A percentile compares a stretch with the other conserved stretches of the same genome.
Evolutionary conservation across 2,797 vertebrate genomes (phyloP).

Genomic region (Sitta carolinensis): DNA sequence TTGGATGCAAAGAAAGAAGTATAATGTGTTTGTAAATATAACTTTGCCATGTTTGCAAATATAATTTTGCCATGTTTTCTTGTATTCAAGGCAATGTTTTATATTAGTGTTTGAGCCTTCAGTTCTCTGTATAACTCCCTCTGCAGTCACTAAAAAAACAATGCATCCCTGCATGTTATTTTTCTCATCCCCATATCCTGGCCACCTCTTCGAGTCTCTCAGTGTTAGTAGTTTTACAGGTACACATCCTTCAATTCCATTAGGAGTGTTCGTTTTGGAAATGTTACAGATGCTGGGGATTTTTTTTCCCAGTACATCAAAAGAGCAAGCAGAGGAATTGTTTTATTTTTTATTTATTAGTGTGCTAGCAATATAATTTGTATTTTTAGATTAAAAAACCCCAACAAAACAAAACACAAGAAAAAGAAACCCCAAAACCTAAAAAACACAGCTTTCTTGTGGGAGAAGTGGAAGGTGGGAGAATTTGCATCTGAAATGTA

Average conservation of each 20-base stretch:
- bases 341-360: neutral
- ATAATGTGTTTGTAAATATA: neutral
- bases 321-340: neutral
- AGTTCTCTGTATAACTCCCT: neutral
- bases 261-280: neutral
- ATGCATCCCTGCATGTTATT: neutral
- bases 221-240: neutral
- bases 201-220: fast-evolving
- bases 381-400: neutral
- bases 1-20: neutral
- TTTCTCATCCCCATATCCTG: neutral
- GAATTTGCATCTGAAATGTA: neutral
- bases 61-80: neutral
- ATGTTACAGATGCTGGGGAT: neutral
- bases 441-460: neutral
- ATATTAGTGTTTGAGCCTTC: neutral
- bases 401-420: neutral
- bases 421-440: neutral
- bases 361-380: neutral
- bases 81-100: neutral
- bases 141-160: neutral
- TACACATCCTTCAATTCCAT: neutral
- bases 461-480: neutral
- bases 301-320: neutral
- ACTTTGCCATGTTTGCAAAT: neutral